Conservation (phyloP, 2,888 invertebrate genomes). For the Lasioglossum malachurum region DNA sequence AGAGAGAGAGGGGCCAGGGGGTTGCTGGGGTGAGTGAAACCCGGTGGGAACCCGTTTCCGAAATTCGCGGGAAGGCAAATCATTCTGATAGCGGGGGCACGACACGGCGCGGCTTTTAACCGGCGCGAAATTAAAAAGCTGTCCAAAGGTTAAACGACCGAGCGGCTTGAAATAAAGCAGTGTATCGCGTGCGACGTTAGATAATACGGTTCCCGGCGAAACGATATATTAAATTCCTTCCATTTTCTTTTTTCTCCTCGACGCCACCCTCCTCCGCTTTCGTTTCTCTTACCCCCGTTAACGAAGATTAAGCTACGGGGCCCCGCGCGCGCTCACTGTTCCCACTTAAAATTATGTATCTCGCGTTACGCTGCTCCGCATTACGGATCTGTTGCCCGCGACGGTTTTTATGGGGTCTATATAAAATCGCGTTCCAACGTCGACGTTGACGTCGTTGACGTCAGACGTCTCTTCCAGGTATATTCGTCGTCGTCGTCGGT, state of each 20-base stretch:
- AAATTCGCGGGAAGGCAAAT: constrained; percentile 8
- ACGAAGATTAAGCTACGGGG: constrained; percentile 45
- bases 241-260: constrained; percentile 20
- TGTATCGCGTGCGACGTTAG: constrained; percentile 55
- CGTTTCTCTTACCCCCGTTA: not conserved
- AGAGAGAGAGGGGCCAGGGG: not conserved
- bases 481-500: constrained; percentile 50
- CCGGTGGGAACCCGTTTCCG: not conserved
- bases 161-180: constrained; percentile 49
- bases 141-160: constrained; percentile 54
- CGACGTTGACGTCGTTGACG: not conserved
- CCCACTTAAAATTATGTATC: constrained; percentile 55
- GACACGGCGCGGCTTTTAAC: constrained; percentile 3
- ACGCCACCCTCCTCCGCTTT: not conserved
- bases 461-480: constrained; percentile 42
- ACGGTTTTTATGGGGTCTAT: constrained; percentile 11
- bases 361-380: constrained; percentile 29
- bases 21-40: not conserved
- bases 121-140: constrained; percentile 53
- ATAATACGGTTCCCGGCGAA: constrained; percentile 38
- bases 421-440: not conserved
- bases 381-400: constrained; percentile 33
- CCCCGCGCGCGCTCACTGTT: not conserved
- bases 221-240: constrained; percentile 50
- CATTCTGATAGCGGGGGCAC: not conserved